Evolutionary conservation across 35 echinoderm and acorn worm genomes (phyloP), one percentile per base, ranked within the genome.

Genomic region (Lytechinus variegatus): DNA sequence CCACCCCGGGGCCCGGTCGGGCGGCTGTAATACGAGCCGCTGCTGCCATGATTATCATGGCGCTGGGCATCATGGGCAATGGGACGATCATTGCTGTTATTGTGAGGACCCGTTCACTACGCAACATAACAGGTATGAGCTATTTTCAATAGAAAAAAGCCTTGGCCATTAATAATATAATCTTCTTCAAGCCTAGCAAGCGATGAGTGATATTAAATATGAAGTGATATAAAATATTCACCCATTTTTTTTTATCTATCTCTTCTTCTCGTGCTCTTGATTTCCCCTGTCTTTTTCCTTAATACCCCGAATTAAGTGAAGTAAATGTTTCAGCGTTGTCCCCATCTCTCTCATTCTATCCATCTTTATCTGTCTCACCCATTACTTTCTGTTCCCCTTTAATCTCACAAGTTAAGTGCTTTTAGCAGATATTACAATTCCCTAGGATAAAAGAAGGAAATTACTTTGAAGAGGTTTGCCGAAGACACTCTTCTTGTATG

Each of bases 51-150:
- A 9, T 93, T 5, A 93, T 93, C 92, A 95, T 95, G 94, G 72
- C 89, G 6, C 71, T 89, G 5, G 94, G 61, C 13, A 29, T 95
- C 7, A 10, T 87, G 7, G 94, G 94, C 7, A 95, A 95, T 87
- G 86, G 61, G 11, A 95, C 57, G 10, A 95, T 95, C n/a, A 95
- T 95, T 29, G 94, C 86, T 28, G 94, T 95, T 8, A 95, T 95
- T 24, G 94, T 95, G 79, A n/a, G 94, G 21, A 87, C 94, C 6
- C 61, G 86, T 71, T 86, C 94, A n/a, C 86, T 95, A 13, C 66
- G 94, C 61, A 95, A 95, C 94, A 95, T 95, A 21, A 95, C 94
- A 86, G 92, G 92, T 93, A 90, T 94, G 1, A 54, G 27, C 53
- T 21, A 4, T 6, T 5, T 55, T 56, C 33, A 44, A 44, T 44